Percentiles rank a stretch among this genome's conserved stretches.
These are phyloP conservation scores for Archaeoteleia sp. DNA, from an alignment of 2,888 invertebrate genomes.

Conservation along the genomic window DNA sequence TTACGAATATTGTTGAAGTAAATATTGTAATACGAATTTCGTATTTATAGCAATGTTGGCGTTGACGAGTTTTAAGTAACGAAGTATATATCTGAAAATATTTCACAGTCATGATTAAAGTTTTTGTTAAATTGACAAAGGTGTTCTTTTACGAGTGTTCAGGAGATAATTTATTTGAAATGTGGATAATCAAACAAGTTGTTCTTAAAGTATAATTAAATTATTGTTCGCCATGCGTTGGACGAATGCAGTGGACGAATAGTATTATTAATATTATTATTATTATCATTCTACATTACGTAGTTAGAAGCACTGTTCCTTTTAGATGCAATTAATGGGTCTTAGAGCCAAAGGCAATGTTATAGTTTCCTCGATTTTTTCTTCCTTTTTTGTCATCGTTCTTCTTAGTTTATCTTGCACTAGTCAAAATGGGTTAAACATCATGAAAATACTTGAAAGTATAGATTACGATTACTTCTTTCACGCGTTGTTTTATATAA, in stretches of 20 bases:
- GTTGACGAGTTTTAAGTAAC: conserved; percentile 9
- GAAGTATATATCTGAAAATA: conserved; percentile 10
- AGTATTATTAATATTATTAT: conserved; percentile 46
- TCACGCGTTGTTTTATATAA: too few species aligned
- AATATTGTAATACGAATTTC: conserved; percentile 25
- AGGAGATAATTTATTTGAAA: conserved; percentile 33
- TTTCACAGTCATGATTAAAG: conserved; percentile 8
- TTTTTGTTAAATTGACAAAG: conserved; percentile 36
- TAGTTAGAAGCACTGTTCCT: conserved; percentile 47
- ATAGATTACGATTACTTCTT: not conserved
- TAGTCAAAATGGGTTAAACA: conserved; percentile 39
- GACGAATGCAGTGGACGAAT: conserved; percentile 22
- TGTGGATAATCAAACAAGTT: conserved; percentile 46
- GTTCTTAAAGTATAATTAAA: conserved; percentile 36
- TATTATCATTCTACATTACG: conserved; percentile 26
- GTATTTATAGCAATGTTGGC: conserved; percentile 16
- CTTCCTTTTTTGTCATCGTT: conserved; percentile 8
- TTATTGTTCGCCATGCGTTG: conserved; percentile 34
- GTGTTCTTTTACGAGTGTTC: conserved; percentile 18
- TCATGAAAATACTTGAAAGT: conserved; percentile 12
- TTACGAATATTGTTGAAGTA: conserved; percentile 15
- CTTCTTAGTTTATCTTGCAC: conserved; percentile 32
- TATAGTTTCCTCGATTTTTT: conserved; percentile 33
- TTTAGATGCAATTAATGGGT: conserved; percentile 49
- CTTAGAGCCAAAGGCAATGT: conserved; percentile 48